Evolutionary conservation across 92 coral and sea anemone genomes (phyloP).

Genomic region (Blastomussa wellsi): DNA sequence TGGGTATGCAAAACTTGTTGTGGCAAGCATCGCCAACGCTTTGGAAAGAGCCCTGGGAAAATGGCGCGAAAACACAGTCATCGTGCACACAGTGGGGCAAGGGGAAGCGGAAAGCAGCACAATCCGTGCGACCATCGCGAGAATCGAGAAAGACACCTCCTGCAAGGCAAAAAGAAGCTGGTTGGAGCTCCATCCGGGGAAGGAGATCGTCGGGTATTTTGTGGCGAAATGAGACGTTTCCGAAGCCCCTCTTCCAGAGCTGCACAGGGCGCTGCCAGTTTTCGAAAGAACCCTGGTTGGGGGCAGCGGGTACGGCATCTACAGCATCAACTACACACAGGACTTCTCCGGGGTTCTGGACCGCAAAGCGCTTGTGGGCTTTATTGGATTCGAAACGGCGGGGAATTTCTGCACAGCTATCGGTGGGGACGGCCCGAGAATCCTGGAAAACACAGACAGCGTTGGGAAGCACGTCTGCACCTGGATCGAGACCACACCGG

Average conservation of each 20-base stretch:
- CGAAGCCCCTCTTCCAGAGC: conserved; percentile 17
- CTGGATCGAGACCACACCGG: too few relatives aligned
- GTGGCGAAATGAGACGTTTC: conserved; percentile 20
- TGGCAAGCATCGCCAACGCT: conserved; percentile 18
- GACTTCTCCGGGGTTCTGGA: too few relatives aligned
- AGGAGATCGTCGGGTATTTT: background rate
- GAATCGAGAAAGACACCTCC: too few relatives aligned
- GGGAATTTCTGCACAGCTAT: conserved; percentile 3
- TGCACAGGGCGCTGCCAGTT: conserved; percentile 18
- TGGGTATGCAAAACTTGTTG: conserved; percentile 20
- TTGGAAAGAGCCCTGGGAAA: conserved; percentile 10
- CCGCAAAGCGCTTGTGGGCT: too few relatives aligned
- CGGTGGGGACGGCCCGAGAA: background rate
- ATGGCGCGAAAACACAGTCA: background rate
- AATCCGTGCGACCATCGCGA: too few relatives aligned
- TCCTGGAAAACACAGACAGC: too few relatives aligned
- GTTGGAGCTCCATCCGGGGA: too few relatives aligned
- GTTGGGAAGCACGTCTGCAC: too few relatives aligned
- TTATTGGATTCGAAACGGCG: conserved; percentile 21
- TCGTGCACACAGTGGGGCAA: conserved; percentile 32
- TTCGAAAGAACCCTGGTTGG: conserved; percentile 14
- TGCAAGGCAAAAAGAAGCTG: too few relatives aligned
- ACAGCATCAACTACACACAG: too few relatives aligned
- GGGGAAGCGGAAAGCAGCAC: too few relatives aligned
- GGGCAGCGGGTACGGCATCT: conserved; percentile 12